Evolutionary conservation across 2,797 vertebrate genomes (phyloP).

Genomic region (Tauraco hartlaubi): DNA sequence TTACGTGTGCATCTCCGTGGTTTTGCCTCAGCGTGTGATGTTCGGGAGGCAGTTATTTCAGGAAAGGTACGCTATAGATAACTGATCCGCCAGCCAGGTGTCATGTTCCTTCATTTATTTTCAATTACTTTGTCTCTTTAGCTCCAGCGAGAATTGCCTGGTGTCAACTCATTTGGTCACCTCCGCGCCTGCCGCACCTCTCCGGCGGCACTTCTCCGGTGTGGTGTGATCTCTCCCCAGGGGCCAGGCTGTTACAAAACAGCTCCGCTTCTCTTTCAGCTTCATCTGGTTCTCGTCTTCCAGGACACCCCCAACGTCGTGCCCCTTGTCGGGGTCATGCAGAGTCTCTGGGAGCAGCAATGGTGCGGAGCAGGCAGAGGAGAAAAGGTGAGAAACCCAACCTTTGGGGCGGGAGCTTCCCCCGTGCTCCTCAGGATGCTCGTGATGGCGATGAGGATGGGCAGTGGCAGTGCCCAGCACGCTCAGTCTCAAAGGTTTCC

Average conservation of each 20-base stretch:
- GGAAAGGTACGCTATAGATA: conserved; percentile 71
- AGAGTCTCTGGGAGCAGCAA: neutral
- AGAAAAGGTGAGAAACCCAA: neutral
- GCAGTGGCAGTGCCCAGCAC: neutral
- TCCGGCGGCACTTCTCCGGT: neutral
- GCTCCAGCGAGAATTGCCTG: conserved; percentile 1
- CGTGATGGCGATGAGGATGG: fast-evolving
- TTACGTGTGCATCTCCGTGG: conserved; percentile 26
- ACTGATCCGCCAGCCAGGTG: conserved; percentile 68
- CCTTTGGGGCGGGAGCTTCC: neutral
- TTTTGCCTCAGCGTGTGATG: neutral
- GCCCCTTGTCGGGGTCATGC: neutral
- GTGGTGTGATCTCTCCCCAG: neutral
- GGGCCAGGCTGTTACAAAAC: conserved; percentile 31
- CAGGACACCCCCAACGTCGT: neutral
- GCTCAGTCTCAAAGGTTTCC: neutral
- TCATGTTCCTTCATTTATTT: conserved; percentile 71
- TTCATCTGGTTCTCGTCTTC: neutral
- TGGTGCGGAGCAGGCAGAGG: neutral
- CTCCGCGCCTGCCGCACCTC: neutral
- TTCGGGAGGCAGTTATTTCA: conserved; percentile 65
- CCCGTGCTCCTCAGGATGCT: neutral
- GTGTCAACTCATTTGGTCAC: conserved; percentile 56
- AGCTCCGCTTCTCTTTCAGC: conserved; percentile 1
- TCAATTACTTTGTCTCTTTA: conserved; percentile 57